These are phyloP conservation scores for Taurulus bubalis DNA, from an alignment of 2,113 vertebrate species.

Conservation along the genomic window DNA sequence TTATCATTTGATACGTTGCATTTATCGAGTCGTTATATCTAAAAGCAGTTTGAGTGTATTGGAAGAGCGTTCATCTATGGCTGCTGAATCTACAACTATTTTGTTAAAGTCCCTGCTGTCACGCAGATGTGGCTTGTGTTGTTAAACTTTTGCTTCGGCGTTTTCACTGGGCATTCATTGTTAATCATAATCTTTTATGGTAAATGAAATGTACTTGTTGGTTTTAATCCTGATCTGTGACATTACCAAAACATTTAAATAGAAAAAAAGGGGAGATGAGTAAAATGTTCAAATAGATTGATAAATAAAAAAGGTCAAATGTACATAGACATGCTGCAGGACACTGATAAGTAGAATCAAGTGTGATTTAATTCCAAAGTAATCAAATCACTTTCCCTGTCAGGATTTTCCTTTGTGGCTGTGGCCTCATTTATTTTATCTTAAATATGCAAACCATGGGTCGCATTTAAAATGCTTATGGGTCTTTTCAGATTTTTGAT, in stretches of 20 bases:
- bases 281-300: background rate
- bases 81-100: background rate
- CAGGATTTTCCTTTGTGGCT: background rate
- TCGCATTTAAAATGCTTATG: slow-evolving; percentile 17
- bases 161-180: background rate
- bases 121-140: background rate
- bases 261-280: background rate
- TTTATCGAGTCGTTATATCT: slow-evolving; percentile 3
- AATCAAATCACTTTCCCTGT: background rate
- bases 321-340: background rate
- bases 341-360: background rate
- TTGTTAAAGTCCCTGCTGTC: slow-evolving; percentile 12
- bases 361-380: background rate
- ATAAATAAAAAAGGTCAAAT: background rate
- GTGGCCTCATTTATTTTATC: slow-evolving; percentile 24
- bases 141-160: slow-evolving; percentile 1
- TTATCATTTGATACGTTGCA: background rate
- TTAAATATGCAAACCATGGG: slow-evolving; percentile 15
- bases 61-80: background rate
- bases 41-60: background rate
- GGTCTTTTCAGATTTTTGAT: slow-evolving; percentile 17
- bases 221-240: background rate
- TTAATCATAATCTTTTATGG: background rate
- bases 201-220: background rate
- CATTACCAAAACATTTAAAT: background rate